These are phyloP conservation scores for Polypterus bichir DNA, from an alignment of 2,113 vertebrate genomes.

Conservation along the genomic window DNA sequence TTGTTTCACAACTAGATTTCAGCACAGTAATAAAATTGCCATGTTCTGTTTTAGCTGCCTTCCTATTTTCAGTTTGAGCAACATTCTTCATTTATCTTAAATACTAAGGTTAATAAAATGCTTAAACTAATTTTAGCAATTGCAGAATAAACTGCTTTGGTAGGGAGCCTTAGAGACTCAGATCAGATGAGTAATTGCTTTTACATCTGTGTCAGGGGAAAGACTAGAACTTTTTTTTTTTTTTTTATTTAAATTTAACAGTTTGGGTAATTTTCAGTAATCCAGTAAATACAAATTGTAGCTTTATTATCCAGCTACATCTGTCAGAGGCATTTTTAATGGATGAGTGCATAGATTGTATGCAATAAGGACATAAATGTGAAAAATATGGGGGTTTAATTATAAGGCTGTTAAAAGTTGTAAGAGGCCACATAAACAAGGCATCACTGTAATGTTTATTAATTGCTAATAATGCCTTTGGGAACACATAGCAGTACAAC, in stretches of 20 bases:
- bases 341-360: constrained; percentile 64
- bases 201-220: constrained; percentile 43
- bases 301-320: constrained; percentile 61
- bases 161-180: constrained; percentile 31
- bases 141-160: constrained; percentile 31
- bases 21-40: too few species aligned
- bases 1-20: too few species aligned
- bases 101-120: too few species aligned
- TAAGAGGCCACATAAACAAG: constrained; percentile 71
- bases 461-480: constrained; percentile 77
- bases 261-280: constrained; percentile 65
- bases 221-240: constrained; percentile 48
- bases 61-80: too few species aligned
- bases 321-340: constrained; percentile 63
- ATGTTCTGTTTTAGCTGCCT: too few species aligned
- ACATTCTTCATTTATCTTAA: too few species aligned
- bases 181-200: constrained; percentile 44
- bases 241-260: constrained; percentile 54
- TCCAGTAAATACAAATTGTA: constrained; percentile 68
- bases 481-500: constrained; percentile 34
- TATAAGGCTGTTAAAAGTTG: constrained; percentile 67
- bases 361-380: constrained; percentile 60
- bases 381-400: constrained; percentile 68
- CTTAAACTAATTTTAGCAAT: constrained; percentile 25
- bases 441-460: constrained; percentile 69